Evolutionary conservation across 1,140 invertebrate genomes (phyloP).

Genomic region (Aphelinus certus): DNA sequence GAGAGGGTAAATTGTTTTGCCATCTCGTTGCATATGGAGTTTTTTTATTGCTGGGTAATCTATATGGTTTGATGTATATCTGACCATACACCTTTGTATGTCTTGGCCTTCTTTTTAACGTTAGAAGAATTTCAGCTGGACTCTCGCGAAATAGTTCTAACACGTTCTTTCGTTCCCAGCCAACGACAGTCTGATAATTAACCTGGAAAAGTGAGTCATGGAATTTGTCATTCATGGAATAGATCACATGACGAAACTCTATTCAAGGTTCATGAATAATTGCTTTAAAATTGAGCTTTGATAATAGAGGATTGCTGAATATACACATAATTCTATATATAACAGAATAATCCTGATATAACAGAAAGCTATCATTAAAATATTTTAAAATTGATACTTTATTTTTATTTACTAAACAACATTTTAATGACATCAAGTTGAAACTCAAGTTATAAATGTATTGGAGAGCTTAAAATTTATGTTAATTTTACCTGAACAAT

Average conservation of each 20-base stretch:
- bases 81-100: constrained; percentile 86
- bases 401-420: too few relatives aligned
- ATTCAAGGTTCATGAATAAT: constrained; percentile 21
- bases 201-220: constrained; percentile 68
- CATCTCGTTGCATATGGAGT: constrained; percentile 72
- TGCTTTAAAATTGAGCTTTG: constrained; percentile 10
- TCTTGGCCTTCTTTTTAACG: constrained; percentile 84
- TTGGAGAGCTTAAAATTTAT: too few relatives aligned
- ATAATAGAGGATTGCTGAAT: background rate
- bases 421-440: too few relatives aligned
- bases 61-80: constrained; percentile 82
- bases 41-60: constrained; percentile 79
- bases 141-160: constrained; percentile 80
- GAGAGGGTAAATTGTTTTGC: constrained; percentile 74
- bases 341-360: too few relatives aligned
- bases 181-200: constrained; percentile 92
- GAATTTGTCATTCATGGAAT: constrained; percentile 24
- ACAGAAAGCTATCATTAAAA: too few relatives aligned
- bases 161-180: constrained; percentile 87
- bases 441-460: too few relatives aligned
- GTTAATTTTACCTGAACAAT: constrained; percentile 79
- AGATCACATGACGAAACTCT: constrained; percentile 18
- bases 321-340: too few relatives aligned
- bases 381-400: too few relatives aligned
- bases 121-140: constrained; percentile 82